phyloP scores from a whole-genome alignment of 2,113 vertebrate species.

The Sturnira hondurensis region DNA sequence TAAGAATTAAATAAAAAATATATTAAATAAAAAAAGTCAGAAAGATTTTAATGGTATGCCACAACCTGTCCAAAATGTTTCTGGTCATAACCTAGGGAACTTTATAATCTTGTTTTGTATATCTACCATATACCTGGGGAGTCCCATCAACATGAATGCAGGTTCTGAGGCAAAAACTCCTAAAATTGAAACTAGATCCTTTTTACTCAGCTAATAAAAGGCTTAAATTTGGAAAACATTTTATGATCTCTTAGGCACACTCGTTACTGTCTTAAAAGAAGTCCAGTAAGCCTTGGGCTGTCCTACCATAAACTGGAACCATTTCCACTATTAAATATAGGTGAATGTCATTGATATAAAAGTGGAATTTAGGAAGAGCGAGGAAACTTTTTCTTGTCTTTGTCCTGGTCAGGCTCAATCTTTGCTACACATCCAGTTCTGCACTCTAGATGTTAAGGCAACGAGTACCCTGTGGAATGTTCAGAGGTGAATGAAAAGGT shows the following conservation, averaged over 20 bases:
- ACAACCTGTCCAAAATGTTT: neutral
- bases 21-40: neutral
- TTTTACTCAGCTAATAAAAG: neutral
- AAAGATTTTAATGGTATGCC: neutral
- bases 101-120: neutral
- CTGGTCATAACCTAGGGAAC: neutral
- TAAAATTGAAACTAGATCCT: neutral
- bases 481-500: neutral
- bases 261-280: neutral
- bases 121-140: neutral
- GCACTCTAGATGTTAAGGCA: neutral
- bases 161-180: neutral
- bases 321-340: neutral
- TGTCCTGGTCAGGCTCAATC: neutral
- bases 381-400: neutral
- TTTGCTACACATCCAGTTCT: neutral
- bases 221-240: neutral
- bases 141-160: neutral
- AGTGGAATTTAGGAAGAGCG: neutral
- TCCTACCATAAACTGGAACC: neutral
- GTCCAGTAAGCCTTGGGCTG: neutral
- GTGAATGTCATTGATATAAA: neutral
- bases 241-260: neutral
- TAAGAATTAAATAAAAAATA: too few relatives aligned
- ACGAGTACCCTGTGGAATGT: neutral